phyloP scores from a whole-genome alignment of 2,888 invertebrate genomes.

The Spatulosminthurus flaviceps region DNA sequence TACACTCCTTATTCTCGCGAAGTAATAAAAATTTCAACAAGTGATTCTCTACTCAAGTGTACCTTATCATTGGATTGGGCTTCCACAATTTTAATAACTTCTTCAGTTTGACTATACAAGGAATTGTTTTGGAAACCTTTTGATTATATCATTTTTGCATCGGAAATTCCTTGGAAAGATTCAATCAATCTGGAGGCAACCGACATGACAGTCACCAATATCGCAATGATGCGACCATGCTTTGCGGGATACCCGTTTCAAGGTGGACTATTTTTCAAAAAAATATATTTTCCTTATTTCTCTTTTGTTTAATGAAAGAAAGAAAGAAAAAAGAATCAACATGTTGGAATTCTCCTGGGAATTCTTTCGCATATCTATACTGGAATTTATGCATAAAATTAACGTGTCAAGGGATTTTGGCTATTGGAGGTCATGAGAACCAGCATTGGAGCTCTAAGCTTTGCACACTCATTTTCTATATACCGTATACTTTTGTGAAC shows the following conservation, averaged over 20 bases:
- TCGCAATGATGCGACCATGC: slow-evolving; percentile 69
- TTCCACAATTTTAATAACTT: too few relatives aligned
- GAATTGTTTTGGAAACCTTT: not conserved
- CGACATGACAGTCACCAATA: slow-evolving; percentile 69
- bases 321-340: not conserved
- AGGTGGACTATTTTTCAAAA: slow-evolving; percentile 66
- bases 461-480: slow-evolving; percentile 7
- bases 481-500: too few relatives aligned
- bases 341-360: not conserved
- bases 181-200: slow-evolving; percentile 64
- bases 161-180: slow-evolving; percentile 5
- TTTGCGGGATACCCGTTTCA: slow-evolving; percentile 70
- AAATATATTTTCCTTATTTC: not conserved
- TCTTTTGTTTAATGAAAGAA: not conserved
- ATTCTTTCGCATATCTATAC: too few relatives aligned
- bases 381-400: too few relatives aligned
- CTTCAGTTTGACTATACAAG: not conserved
- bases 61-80: not conserved
- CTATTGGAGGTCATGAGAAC: slow-evolving; percentile 35
- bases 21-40: not conserved
- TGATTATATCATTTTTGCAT: not conserved
- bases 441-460: slow-evolving; percentile 3
- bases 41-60: not conserved
- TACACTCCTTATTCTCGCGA: too few relatives aligned
- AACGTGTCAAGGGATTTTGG: too few relatives aligned